phyloP scores from a whole-genome alignment of 2,888 invertebrate genomes.

The Serripes groenlandicus region DNA sequence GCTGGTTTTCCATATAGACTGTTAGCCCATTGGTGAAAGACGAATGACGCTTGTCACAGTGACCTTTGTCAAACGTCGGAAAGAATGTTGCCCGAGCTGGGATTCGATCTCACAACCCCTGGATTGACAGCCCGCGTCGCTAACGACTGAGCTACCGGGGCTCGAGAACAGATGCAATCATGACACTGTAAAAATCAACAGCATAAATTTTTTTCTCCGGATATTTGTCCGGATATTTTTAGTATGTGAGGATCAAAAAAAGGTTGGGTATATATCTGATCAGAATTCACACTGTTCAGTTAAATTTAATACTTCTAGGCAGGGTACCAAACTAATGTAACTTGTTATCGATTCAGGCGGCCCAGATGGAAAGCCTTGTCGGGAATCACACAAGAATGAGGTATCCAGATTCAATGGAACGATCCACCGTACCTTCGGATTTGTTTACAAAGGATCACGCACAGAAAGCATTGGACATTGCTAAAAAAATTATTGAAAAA shows the following conservation, averaged over 20 bases:
- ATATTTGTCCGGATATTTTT: not conserved
- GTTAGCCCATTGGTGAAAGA: too few relatives aligned
- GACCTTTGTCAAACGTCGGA: too few relatives aligned
- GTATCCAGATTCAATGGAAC: constrained; percentile 18
- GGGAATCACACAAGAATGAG: constrained; percentile 30
- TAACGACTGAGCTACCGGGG: too few relatives aligned
- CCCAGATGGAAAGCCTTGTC: not conserved
- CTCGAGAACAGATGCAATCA: not conserved
- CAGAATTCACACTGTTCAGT: not conserved
- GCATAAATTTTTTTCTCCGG: too few relatives aligned
- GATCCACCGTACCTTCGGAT: constrained; percentile 23
- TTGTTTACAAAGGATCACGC: constrained; percentile 6
- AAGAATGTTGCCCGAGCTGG: too few relatives aligned
- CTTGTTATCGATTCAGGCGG: not conserved
- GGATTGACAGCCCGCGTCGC: too few relatives aligned
- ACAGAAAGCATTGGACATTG: not conserved
- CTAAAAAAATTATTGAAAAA: constrained; percentile 5
- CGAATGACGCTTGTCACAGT: too few relatives aligned
- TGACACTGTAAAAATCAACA: not conserved
- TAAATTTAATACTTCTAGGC: not conserved
- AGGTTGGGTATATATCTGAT: not conserved
- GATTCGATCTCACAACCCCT: too few relatives aligned
- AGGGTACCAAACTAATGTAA: not conserved
- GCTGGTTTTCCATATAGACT: too few relatives aligned
- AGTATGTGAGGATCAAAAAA: not conserved